Evolutionary conservation across 2,888 invertebrate species (phyloP), one percentile per base, ranked within the genome.

Genomic region (Ptychoptera contaminata): DNA sequence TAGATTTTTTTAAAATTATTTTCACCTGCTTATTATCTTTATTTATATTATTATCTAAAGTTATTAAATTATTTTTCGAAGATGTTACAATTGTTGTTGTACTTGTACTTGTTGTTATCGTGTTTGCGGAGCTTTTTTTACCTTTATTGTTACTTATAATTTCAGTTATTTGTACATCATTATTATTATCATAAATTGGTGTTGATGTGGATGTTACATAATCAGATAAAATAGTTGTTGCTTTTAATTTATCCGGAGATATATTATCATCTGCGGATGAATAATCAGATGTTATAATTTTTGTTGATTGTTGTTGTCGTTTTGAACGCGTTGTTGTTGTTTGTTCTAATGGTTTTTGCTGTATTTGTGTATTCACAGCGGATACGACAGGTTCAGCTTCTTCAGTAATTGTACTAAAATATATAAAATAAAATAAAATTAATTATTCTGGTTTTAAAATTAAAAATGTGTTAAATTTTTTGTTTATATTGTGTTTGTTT

Each of bases 1-100:
- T 61, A 44, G 55, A 53, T 46, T 55, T 54, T 16, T 42, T 48
- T 5, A 53, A 23, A 47, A 52, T 48, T 37, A 3, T 35, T 35
- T 16, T 16, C 9, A 29, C 34, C 12, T 34, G 35, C n/a, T 35
- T 35, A 16, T 15, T 15, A 9, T 15, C 15, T 16, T 32, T 32
- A 15, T 31, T 31, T 30, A 5, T 14, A n/a, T 14, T 32, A 14
- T 9, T 12, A 31, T 16, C 30, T 30, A 30, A 32, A 31, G 31
- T 32, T 30, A 11, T 32, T 32, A n/a, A 32, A n/a, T 9, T 32
- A 32, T 11, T 32, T 32, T 9, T 11, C 9, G 32, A 32, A 3
- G 32, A 11, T 32, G 9, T 32, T 32, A 32, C 32, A 32, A 32
- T n/a, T 32, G 32, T 32, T n/a, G 32, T 32, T 11, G 32, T 32